Evolutionary conservation across 2,113 vertebrate species (phyloP).

Genomic region (Alethe diademata): DNA sequence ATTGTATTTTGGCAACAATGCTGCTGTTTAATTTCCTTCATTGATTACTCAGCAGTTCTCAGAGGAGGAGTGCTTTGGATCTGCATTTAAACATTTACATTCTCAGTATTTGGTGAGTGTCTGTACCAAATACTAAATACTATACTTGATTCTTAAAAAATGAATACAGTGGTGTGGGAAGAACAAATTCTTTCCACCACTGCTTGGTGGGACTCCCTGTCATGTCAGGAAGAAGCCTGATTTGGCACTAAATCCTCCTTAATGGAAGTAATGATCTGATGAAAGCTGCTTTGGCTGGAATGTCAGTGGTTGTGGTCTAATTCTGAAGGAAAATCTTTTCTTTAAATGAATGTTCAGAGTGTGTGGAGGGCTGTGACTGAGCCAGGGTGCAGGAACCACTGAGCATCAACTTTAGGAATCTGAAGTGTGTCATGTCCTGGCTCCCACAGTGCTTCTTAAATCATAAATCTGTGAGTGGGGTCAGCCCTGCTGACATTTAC

Average conservation of each 20-base stretch:
- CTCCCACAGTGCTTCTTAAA: background rate
- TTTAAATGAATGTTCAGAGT: background rate
- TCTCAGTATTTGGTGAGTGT: background rate
- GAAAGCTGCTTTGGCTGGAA: conserved; percentile 62
- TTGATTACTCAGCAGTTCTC: background rate
- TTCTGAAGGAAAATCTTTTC: conserved; percentile 37
- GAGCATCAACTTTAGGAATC: background rate
- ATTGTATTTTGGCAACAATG: background rate
- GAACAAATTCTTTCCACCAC: conserved; percentile 15
- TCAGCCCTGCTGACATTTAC: background rate
- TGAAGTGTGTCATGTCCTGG: background rate
- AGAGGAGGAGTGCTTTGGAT: background rate
- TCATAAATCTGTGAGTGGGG: background rate
- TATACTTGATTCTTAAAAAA: background rate
- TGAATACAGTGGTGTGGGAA: background rate
- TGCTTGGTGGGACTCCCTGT: conserved; percentile 20
- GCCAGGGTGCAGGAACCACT: background rate
- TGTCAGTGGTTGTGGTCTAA: conserved; percentile 35
- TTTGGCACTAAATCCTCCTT: conserved; percentile 47
- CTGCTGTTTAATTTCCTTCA: background rate
- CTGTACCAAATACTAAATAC: background rate
- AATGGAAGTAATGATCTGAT: conserved; percentile 51
- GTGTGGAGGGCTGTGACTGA: background rate
- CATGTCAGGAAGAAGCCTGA: conserved; percentile 26
- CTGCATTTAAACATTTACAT: background rate